phyloP scores from a whole-genome alignment of 1,140 invertebrate genomes.

The Bombus superbus region DNA sequence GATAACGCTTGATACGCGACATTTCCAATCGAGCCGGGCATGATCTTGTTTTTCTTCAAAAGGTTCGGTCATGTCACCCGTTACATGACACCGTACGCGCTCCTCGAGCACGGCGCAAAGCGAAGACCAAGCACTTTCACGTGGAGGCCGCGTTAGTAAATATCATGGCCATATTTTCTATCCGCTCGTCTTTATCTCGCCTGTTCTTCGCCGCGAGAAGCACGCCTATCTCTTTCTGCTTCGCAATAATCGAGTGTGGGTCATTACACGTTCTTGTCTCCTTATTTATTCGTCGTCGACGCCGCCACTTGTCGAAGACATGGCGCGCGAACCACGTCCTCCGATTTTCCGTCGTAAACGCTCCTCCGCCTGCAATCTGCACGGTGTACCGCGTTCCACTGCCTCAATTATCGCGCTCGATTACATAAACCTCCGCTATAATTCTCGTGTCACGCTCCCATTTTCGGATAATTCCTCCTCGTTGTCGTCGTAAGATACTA shows the following conservation, averaged over 20 bases:
- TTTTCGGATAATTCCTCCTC: neutral
- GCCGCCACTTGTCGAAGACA: slow-evolving; percentile 29
- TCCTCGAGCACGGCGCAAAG: slow-evolving; percentile 71
- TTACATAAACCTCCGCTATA: neutral
- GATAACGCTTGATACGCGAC: too few relatives aligned
- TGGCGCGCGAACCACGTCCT: neutral
- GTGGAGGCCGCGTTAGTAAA: slow-evolving; percentile 76
- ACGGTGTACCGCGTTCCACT: slow-evolving; percentile 10
- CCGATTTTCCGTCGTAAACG: slow-evolving; percentile 15
- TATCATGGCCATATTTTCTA: slow-evolving; percentile 78
- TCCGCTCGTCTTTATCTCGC: slow-evolving; percentile 69
- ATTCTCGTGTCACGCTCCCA: neutral
- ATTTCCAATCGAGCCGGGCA: too few relatives aligned
- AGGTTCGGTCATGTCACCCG: slow-evolving; percentile 61
- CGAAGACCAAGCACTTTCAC: slow-evolving; percentile 76
- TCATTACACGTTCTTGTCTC: slow-evolving; percentile 56
- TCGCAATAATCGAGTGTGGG: slow-evolving; percentile 43
- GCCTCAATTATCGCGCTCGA: slow-evolving; percentile 4
- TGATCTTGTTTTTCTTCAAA: slow-evolving; percentile 32
- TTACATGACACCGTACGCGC: slow-evolving; percentile 72
- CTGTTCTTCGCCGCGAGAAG: slow-evolving; percentile 39
- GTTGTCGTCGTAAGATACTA: neutral
- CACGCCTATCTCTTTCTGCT: slow-evolving; percentile 28
- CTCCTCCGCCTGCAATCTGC: neutral
- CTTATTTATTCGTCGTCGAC: slow-evolving; percentile 42